Evolutionary conservation across 2,113 vertebrate species (phyloP).

Genomic region (Nestor notabilis): DNA sequence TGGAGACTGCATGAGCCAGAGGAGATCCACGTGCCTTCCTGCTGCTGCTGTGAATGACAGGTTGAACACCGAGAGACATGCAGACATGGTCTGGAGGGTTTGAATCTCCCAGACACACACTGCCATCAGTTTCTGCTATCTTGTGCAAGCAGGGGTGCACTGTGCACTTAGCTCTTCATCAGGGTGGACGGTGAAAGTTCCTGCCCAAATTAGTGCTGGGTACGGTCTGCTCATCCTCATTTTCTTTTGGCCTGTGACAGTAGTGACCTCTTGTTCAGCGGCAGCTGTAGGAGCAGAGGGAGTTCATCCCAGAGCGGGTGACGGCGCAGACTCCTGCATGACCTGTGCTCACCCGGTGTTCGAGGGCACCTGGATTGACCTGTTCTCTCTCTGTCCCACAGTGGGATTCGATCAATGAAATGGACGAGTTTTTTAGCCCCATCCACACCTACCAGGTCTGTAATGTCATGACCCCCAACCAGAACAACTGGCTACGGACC

Average conservation of each 20-base stretch:
- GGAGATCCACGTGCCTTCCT: not conserved
- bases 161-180: not conserved
- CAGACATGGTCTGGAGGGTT: not conserved
- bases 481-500: slow-evolving; percentile 97
- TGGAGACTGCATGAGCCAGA: not conserved
- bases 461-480: slow-evolving; percentile 95
- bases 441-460: slow-evolving; percentile 98
- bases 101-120: not conserved
- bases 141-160: not conserved
- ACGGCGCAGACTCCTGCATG: too few species aligned
- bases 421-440: slow-evolving; percentile 94
- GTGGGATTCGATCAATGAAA: slow-evolving; percentile 98
- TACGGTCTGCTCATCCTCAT: not conserved
- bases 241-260: not conserved
- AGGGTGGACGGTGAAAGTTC: not conserved
- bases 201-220: not conserved
- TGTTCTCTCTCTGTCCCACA: slow-evolving; percentile 51
- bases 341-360: rapidly evolving
- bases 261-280: not conserved
- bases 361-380: not conserved
- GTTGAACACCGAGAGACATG: not conserved
- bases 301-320: not conserved
- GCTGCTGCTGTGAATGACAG: not conserved
- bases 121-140: not conserved
- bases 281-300: not conserved